phyloP scores from a whole-genome alignment of 2,888 invertebrate genomes.

The Acrobasis repandana region DNA sequence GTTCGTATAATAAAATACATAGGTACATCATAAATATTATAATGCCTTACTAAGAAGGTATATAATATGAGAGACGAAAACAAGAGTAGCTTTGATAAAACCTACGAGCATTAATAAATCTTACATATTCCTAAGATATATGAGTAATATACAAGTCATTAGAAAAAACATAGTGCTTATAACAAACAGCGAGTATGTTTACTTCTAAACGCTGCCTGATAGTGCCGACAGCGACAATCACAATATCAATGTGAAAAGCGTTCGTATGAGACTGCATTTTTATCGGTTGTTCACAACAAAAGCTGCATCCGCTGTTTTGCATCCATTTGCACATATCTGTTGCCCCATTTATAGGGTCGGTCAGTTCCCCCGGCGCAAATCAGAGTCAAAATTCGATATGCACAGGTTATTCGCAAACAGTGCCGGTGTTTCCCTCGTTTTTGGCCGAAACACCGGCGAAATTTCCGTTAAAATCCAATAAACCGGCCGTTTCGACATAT shows the following conservation, averaged over 20 bases:
- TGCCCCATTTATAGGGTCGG: slow-evolving; percentile 44
- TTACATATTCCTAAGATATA: no score
- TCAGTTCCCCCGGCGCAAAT: slow-evolving; percentile 55
- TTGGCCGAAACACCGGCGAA: slow-evolving; percentile 55
- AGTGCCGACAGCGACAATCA: no score
- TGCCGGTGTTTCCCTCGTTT: slow-evolving; percentile 50
- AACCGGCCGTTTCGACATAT: slow-evolving; percentile 51
- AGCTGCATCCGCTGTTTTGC: slow-evolving; percentile 52
- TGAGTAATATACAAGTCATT: no score
- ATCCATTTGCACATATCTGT: slow-evolving; percentile 57
- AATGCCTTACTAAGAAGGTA: no score
- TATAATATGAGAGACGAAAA: no score
- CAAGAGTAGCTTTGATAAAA: no score
- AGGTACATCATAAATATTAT: no score
- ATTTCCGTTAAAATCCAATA: slow-evolving; percentile 79
- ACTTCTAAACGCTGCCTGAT: no score
- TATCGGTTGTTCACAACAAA: slow-evolving; percentile 25
- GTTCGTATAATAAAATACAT: no score
- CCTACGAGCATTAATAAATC: no score
- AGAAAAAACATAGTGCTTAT: no score
- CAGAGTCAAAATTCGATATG: slow-evolving; percentile 73
- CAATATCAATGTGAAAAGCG: slow-evolving; percentile 6
- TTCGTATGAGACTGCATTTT: slow-evolving; percentile 13
- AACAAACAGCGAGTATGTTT: no score
- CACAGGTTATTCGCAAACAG: slow-evolving; percentile 67